Evolutionary conservation across 2,888 invertebrate genomes (phyloP), one percentile per base, ranked within the genome.

Genomic region (Biston stratarius): DNA sequence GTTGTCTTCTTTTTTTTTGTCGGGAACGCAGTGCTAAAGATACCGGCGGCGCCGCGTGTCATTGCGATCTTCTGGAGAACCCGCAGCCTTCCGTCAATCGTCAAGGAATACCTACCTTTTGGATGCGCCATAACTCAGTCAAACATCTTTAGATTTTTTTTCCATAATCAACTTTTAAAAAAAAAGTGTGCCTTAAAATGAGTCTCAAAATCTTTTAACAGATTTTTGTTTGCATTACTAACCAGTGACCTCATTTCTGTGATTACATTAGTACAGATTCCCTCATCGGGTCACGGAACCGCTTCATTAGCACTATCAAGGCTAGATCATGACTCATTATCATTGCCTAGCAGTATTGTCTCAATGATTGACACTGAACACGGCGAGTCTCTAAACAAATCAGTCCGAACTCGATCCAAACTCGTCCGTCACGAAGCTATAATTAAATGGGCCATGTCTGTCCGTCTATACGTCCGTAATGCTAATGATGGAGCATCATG

Each of bases 401-500:
- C 74, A 72, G 62, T 15, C 56, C 47, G 56, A 63, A 58, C 68
- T 71, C 75, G 78, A 81, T 81, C 79, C 81, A 86, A 88, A 89
- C 83, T 84, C 79, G 85, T 76, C 77, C 80, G 85, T 88, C 89
- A 89, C 89, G 89, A 88, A 74, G 81, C 70, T 77, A 81, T 88
- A 87, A 88, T 86, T 83, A 87, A 83, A 83, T 77, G 78, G 80
- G 77, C 83, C 81, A 79, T 78, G 83, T 83, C 77, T 77, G 77
- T 76, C 74, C 64, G 74, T 76, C 69, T 69, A 71, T 70, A 63
- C 64, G 70, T 49, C 64, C 70, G 72, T 64, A 75, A 62, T 73
- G 83, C 84, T 86, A 86, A 86, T 80, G 82, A 84, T 83, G 68
- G 77, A 74, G 73, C 86, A 86, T 86, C 85, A 86, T 85, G 82